Evolutionary conservation across 1,140 invertebrate species (phyloP).

Genomic region (Phenacoccus solenopsis): DNA sequence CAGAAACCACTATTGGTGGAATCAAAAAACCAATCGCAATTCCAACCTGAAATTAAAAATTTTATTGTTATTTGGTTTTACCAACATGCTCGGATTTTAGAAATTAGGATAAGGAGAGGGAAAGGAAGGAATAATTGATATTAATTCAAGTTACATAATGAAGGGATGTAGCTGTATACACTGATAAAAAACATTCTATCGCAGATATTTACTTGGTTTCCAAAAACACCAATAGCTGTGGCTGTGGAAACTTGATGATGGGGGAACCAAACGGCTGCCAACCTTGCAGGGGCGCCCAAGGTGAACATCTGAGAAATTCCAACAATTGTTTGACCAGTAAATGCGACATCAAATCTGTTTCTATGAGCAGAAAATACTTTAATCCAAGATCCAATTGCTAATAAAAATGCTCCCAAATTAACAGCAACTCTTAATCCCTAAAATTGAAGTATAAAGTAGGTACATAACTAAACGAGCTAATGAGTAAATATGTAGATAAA

Average conservation of each 20-base stretch:
- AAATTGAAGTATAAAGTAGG: not conserved
- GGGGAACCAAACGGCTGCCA: conserved; percentile 57
- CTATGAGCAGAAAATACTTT: conserved; percentile 41
- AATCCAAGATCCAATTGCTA: conserved; percentile 48
- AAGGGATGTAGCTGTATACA: too few relatives aligned
- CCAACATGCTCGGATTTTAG: too few relatives aligned
- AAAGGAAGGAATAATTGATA: too few relatives aligned
- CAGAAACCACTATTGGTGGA: conserved; percentile 41
- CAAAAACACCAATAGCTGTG: conserved; percentile 54
- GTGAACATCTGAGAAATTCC: conserved; percentile 52
- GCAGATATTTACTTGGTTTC: conserved; percentile 60
- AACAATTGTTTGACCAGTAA: conserved; percentile 47
- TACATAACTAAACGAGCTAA: too few relatives aligned
- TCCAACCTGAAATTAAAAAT: conserved; percentile 38
- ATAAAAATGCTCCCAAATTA: conserved; percentile 45
- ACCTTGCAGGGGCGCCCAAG: conserved; percentile 46
- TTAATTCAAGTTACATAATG: too few relatives aligned
- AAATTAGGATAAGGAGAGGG: too few relatives aligned
- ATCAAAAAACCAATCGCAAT: conserved; percentile 49
- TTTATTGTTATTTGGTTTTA: not conserved
- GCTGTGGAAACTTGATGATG: conserved; percentile 48
- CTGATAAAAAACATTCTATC: too few relatives aligned
- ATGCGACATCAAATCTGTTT: conserved; percentile 41
- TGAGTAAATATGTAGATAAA: not conserved
- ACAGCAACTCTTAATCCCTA: conserved; percentile 44